Base-by-base conservation (phyloP, 2,113 vertebrate genomes). In the Setophaga kirtlandii region DNA sequence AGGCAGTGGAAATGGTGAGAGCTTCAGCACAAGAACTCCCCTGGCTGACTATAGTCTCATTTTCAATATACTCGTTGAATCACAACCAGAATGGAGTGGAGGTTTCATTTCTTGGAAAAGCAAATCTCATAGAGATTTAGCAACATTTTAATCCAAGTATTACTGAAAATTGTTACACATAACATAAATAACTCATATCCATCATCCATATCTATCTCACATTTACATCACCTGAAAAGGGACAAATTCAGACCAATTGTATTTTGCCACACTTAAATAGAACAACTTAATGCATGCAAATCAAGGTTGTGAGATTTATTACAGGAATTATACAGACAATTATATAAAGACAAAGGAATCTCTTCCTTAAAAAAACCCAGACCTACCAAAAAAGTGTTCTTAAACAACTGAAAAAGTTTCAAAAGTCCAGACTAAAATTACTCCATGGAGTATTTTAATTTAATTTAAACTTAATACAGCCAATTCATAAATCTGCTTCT, bases 301-400 rank as follows among this genome's bases (percentile, higher is more conserved):
- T 30, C 56, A 47, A 47, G 30, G 5, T 11, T 55, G 22, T 50
- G 41, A 65, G 8, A 52, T 53, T 68, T 71, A 71, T 79, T 85
- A 5, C 42, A 82, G 11, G 6, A 53, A 64, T 68, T 75, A 35
- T 24, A 37, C 16, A 49, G 24, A 9, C 17, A 78, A 83, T 60
- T 33, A 37, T 2, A 39, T 6, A 28, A 14, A 63, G 5, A 59
- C 11, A 59, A 90, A 92, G 13, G 37, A 49, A 73, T 33, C 19
- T 19, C 28, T 55, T 55, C 53, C 31, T 55, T 50, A 16, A 68
- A 30, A 68, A 93, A 65, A 5, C 6, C 2, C 15, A 41, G 75
- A 27, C 3, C 3, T 18, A 21, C 3, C 1, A 2, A 3, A 6
- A 18, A 37, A 22, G 5, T 3, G 2, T 28, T 83, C 15, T 74